Conservation (phyloP, 2,888 invertebrate species). For the Apamea anceps region DNA sequence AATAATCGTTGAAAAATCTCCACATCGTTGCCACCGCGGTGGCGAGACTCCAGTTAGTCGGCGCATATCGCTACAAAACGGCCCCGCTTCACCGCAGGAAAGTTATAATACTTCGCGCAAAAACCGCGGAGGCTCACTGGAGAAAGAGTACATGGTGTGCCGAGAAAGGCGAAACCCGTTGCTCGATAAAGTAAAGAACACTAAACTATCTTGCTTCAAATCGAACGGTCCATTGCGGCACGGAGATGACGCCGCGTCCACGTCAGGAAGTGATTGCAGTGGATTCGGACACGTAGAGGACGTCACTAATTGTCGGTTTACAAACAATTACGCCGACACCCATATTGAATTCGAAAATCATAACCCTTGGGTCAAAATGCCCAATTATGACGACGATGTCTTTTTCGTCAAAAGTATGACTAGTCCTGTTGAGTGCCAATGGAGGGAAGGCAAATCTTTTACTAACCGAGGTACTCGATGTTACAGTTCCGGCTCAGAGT, state of each 20-base stretch:
- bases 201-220: constrained; percentile 92
- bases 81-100: constrained; percentile 85
- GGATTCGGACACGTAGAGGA: constrained; percentile 88
- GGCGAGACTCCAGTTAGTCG: constrained; percentile 83
- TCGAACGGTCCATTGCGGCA: constrained; percentile 89
- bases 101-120: constrained; percentile 87
- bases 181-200: constrained; percentile 93
- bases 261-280: constrained; percentile 89
- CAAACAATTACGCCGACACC: constrained; percentile 80
- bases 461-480: constrained; percentile 85
- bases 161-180: constrained; percentile 93
- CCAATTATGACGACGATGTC: constrained; percentile 87
- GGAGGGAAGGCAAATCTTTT: constrained; percentile 85
- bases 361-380: constrained; percentile 88
- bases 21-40: constrained; percentile 85
- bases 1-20: constrained; percentile 90
- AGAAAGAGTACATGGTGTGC: constrained; percentile 90
- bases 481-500: constrained; percentile 89
- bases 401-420: constrained; percentile 83
- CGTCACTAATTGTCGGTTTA: constrained; percentile 80
- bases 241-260: constrained; percentile 87
- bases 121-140: constrained; percentile 87
- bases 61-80: constrained; percentile 86
- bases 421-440: constrained; percentile 82
- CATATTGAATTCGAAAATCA: constrained; percentile 88